Evolutionary conservation across 2,888 invertebrate species (phyloP).

Genomic region (Cylindroiulus punctatus): DNA sequence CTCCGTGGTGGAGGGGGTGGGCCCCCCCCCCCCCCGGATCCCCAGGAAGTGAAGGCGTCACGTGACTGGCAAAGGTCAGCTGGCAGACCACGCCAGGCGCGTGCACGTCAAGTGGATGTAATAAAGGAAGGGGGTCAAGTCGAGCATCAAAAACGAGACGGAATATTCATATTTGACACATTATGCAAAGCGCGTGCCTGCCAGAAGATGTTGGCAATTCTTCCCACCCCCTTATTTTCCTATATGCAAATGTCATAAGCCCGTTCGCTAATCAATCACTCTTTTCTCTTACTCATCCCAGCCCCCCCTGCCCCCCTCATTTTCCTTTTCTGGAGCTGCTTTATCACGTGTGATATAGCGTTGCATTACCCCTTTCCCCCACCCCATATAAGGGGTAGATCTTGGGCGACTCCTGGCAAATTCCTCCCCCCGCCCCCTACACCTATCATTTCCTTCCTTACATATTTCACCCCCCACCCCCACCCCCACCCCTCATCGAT

Average conservation of each 20-base stretch:
- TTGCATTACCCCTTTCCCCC: background rate
- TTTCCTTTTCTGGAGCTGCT: background rate
- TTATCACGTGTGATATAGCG: background rate
- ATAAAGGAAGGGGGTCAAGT: conserved; percentile 28
- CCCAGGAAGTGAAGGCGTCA: background rate
- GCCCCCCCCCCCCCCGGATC: no score
- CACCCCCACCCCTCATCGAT: conserved; percentile 54
- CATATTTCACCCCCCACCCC: conserved; percentile 49
- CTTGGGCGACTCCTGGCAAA: conserved; percentile 5
- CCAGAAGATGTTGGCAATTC: background rate
- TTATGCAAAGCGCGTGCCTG: conserved; percentile 14
- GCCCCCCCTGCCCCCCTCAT: conserved; percentile 4
- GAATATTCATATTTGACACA: conserved; percentile 37
- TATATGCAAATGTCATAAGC: conserved; percentile 54
- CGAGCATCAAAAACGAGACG: conserved; percentile 9
- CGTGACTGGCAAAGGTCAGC: conserved; percentile 16
- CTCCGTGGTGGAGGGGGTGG: no score
- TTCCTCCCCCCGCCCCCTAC: background rate
- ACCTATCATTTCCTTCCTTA: conserved; percentile 20
- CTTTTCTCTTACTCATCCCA: conserved; percentile 37
- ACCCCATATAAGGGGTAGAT: background rate
- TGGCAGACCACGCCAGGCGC: background rate
- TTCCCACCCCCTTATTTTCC: background rate
- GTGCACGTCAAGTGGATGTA: background rate
- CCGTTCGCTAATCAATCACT: conserved; percentile 55